Evolutionary conservation across 2,797 vertebrate genomes (phyloP).

Genomic region (Manis crassicaudata): DNA sequence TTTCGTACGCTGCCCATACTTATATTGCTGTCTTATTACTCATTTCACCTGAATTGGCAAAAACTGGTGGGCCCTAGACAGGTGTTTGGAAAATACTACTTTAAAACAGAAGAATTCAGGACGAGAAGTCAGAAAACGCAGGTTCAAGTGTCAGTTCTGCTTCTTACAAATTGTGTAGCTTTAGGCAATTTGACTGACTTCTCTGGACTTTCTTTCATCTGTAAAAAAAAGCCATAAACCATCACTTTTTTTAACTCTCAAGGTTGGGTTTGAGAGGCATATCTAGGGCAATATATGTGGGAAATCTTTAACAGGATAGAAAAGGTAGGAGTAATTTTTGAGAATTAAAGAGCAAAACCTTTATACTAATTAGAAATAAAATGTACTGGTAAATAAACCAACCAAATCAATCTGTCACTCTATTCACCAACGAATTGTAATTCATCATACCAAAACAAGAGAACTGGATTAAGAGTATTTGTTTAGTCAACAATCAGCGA

Average conservation of each 20-base stretch:
- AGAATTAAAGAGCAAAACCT: constrained; percentile 33
- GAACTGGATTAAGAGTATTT: neutral
- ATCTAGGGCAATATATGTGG: neutral
- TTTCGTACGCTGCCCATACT: neutral
- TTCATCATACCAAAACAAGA: neutral
- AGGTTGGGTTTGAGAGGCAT: neutral
- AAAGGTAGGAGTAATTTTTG: constrained; percentile 30
- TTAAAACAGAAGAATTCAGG: constrained; percentile 16
- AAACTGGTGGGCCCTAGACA: neutral
- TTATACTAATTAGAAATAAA: neutral
- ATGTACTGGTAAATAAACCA: constrained; percentile 25
- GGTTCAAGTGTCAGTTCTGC: constrained; percentile 11
- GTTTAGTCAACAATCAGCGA: neutral
- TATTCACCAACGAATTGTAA: constrained; percentile 40
- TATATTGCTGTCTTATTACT: neutral
- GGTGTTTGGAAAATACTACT: neutral
- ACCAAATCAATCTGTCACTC: neutral
- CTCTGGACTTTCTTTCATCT: neutral
- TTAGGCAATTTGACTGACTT: constrained; percentile 26
- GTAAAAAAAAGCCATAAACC: constrained; percentile 25
- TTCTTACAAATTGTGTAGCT: neutral
- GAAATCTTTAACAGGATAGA: neutral
- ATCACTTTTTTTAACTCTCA: neutral
- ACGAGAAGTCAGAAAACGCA: neutral
- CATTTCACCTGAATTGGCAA: constrained; percentile 21